Evolutionary conservation across 2,797 vertebrate species (phyloP), one percentile per base, ranked within the genome.

Genomic region (Apodemus agrarius): DNA sequence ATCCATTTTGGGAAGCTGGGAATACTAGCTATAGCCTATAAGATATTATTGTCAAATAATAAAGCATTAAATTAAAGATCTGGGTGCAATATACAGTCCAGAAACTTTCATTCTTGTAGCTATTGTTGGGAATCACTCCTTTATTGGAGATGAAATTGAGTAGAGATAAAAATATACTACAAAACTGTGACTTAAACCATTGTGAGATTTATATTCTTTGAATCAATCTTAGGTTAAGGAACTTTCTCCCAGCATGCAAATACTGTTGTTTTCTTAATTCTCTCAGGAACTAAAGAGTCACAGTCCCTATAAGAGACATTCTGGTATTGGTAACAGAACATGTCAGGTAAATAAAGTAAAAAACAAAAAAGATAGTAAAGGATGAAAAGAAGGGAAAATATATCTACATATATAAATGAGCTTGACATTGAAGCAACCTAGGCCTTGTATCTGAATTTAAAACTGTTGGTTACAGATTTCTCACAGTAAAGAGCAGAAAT

Each of bases 131-230:
- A 85, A 65, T 74, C 34, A 72, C 2, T 3, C 49, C 94, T 89
- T 88, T 31, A 87, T 93, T 97, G 21, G 24, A 94, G 21, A 63
- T 37, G 7, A 94, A 85, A 85, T 40, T 95, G 40, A 43, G 46
- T 87, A 37, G 16, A 90, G 2, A 81, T 59, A 78, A 29, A 49
- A 54, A 57, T 19, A 34, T 31, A 22, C 19, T 79, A 5, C 46
- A 80, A n/a, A 14, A 22, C 29, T 74, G 21, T 52, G 29, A 26
- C n/a, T 96, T 84, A 94, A 97, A 93, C 82, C 14, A 57, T 76
- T 65, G 13, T 90, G 69, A 88, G 52, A 94, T 91, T 34, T 93
- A 34, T 37, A 91, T 94, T 94, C 49, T 94, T 90, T 93, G 89
- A 94, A 72, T 95, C 87, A 80, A 0, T 10, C 29, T 40, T 97